Conservation (phyloP, 1,140 invertebrate species). For the Pachypsylla venusta region DNA sequence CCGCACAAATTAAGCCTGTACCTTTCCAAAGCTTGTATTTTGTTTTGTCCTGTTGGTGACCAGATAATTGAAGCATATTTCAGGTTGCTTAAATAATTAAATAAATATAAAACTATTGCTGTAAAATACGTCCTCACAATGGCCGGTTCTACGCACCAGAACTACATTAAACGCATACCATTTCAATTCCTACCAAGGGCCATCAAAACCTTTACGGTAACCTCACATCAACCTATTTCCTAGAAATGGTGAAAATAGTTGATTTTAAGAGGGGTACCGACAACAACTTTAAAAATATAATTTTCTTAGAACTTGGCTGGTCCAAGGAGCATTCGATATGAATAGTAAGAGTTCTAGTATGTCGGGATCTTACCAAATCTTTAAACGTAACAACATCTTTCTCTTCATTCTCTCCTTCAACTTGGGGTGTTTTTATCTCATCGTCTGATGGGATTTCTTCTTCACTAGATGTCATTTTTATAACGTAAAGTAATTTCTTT, state of each 20-base stretch:
- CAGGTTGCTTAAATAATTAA: too few species aligned
- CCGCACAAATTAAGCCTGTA: too few species aligned
- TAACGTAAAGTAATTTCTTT: neutral
- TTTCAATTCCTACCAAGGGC: neutral
- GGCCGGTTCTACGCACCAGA: too few species aligned
- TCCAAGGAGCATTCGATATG: neutral
- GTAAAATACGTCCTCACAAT: too few species aligned
- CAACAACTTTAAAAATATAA: neutral
- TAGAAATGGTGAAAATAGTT: neutral
- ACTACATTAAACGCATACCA: too few species aligned
- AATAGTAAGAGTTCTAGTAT: neutral
- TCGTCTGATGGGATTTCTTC: constrained; percentile 3
- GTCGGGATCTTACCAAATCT: constrained; percentile 37
- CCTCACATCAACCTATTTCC: too few species aligned
- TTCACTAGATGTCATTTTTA: neutral
- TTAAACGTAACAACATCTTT: constrained; percentile 37
- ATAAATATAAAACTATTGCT: too few species aligned
- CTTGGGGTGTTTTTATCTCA: neutral
- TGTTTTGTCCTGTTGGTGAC: too few species aligned
- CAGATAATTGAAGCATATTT: too few species aligned
- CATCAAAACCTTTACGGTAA: too few species aligned
- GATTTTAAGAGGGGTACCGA: neutral
- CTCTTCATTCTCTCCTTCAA: constrained; percentile 24
- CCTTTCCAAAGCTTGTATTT: too few species aligned
- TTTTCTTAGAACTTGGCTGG: neutral